Conservation (phyloP, 2,113 vertebrate species). For the Corvus moneduloides region DNA sequence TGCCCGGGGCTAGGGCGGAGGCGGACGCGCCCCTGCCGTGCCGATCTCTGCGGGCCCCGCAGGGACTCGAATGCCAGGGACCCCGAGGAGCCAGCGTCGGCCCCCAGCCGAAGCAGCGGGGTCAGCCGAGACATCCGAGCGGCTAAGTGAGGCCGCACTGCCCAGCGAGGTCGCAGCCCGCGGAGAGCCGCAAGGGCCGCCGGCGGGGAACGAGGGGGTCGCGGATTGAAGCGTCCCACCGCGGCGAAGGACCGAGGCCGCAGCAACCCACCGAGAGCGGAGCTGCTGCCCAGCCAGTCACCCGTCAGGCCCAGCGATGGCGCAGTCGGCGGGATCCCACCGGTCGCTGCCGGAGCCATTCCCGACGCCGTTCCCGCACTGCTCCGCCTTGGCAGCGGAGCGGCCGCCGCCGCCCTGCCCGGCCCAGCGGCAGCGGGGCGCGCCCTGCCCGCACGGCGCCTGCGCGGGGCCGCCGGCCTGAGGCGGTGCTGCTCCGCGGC, state of each 20-base stretch:
- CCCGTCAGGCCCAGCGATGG: slow-evolving; percentile 9
- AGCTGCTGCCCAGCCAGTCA: slow-evolving; percentile 14
- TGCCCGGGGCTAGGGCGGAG: neutral
- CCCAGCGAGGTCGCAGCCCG: neutral
- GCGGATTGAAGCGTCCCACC: neutral
- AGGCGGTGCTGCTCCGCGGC: accelerated
- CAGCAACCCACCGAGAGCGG: slow-evolving; percentile 9
- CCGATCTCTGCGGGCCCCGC: neutral
- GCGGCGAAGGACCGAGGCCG: neutral
- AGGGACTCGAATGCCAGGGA: neutral
- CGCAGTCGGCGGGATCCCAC: neutral
- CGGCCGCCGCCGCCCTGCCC: neutral
- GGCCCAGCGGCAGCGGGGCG: neutral
- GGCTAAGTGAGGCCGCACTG: neutral
- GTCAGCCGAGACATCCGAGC: neutral
- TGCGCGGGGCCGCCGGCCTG: neutral
- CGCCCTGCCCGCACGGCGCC: neutral
- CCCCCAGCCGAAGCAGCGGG: neutral
- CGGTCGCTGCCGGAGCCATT: neutral
- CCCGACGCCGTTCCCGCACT: neutral
- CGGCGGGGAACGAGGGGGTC: neutral
- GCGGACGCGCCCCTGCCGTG: accelerated
- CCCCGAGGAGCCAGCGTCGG: neutral
- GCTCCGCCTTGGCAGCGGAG: neutral
- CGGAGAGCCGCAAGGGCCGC: neutral